Conservation (phyloP, 1,140 invertebrate species). For the Hypothenemus hampei region DNA sequence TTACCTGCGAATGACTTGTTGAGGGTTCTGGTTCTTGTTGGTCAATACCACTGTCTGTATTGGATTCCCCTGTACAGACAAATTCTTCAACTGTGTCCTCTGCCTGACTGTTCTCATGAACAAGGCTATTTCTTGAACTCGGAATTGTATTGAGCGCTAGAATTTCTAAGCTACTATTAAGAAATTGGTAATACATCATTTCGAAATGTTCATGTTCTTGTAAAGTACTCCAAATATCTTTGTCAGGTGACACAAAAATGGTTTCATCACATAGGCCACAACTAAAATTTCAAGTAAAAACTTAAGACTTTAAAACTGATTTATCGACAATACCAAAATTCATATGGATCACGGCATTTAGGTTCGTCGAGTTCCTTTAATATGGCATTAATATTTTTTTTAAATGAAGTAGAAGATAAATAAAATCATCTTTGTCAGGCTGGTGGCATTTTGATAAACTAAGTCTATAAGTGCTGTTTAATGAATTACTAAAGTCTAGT, state of each 20-base stretch:
- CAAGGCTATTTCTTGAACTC: neutral
- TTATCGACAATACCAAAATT: no score
- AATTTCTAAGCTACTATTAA: slow-evolving; percentile 10
- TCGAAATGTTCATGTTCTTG: slow-evolving; percentile 35
- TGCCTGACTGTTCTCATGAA: neutral
- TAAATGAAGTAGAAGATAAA: no score
- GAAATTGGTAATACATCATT: slow-evolving; percentile 20
- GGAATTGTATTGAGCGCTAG: neutral
- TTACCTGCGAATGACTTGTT: no score
- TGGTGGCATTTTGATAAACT: no score
- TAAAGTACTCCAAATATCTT: slow-evolving; percentile 28
- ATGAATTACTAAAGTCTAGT: no score
- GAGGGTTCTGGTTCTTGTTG: slow-evolving; percentile 9
- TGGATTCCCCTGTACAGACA: slow-evolving; percentile 1
- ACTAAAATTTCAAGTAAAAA: slow-evolving; percentile 1
- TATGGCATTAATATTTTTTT: no score
- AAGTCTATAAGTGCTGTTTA: no score
- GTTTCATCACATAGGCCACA: slow-evolving; percentile 28
- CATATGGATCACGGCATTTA: no score
- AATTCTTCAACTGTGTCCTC: no score
- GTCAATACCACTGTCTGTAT: slow-evolving; percentile 24
- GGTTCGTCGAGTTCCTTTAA: no score
- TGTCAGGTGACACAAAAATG: slow-evolving; percentile 18
- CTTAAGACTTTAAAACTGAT: no score
- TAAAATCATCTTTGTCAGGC: no score